Conservation (phyloP, 2,888 invertebrate species). For the Dynastes hyllus region DNA sequence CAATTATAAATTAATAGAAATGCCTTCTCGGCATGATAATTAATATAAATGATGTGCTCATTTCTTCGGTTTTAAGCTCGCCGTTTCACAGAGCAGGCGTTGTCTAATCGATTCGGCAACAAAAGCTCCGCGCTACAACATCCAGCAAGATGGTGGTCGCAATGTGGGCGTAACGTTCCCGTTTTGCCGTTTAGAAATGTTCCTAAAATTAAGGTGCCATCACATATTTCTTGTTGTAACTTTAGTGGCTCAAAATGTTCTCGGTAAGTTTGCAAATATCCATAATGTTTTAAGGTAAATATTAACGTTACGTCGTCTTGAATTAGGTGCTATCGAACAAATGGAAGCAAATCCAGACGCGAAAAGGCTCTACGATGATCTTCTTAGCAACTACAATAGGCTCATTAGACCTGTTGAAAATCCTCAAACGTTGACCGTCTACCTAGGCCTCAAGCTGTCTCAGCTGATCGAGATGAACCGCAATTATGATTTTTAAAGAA, state of each 20-base stretch:
- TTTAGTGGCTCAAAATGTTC: constrained; percentile 13
- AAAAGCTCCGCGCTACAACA: constrained; percentile 57
- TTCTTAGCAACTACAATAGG: constrained; percentile 96
- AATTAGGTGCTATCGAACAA: constrained; percentile 67
- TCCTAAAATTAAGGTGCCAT: constrained; percentile 3
- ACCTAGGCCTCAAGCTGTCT: constrained; percentile 91
- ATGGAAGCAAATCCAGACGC: constrained; percentile 94
- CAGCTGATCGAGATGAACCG: constrained; percentile 93
- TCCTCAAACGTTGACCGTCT: constrained; percentile 93
- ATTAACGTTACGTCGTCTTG: constrained; percentile 35
- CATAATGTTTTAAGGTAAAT: not conserved
- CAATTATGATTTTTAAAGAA: no score
- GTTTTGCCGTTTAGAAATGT: constrained; percentile 9
- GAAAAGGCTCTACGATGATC: constrained; percentile 95
- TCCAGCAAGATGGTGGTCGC: constrained; percentile 53
- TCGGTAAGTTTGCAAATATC: constrained; percentile 26
- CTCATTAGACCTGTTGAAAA: constrained; percentile 95
- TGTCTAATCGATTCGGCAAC: constrained; percentile 59
- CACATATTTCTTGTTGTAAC: constrained; percentile 2
- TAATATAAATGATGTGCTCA: not conserved
- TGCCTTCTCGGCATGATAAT: no score
- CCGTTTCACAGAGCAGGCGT: constrained; percentile 56
- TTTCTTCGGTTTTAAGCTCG: constrained; percentile 1
- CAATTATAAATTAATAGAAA: no score
- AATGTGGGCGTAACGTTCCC: constrained; percentile 62